A percentile compares a stretch with the other conserved stretches of the same genome.
These are phyloP conservation scores for Tiliacea aurago DNA, from an alignment of 2,888 invertebrate genomes.

Conservation along the genomic window DNA sequence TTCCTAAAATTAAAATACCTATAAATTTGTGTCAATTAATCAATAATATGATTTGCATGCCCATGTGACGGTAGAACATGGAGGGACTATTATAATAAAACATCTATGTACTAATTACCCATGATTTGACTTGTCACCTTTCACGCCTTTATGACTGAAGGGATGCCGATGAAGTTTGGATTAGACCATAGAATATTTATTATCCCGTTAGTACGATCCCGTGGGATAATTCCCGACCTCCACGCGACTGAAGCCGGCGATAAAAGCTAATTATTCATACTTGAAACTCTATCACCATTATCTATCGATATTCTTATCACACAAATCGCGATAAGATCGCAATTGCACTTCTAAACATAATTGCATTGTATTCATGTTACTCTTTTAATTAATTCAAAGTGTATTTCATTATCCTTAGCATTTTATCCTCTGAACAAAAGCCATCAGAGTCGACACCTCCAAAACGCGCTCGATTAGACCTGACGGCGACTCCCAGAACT, in stretches of 20 bases:
- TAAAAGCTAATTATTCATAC: not conserved
- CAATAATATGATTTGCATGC: no score
- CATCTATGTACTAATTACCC: no score
- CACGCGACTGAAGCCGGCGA: not conserved
- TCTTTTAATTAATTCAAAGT: conserved; percentile 1
- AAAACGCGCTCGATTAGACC: conserved; percentile 79
- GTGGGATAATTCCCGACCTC: not conserved
- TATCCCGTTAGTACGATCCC: not conserved
- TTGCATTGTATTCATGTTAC: not conserved
- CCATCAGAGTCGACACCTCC: conserved; percentile 76
- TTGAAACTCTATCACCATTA: not conserved
- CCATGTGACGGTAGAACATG: no score
- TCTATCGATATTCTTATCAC: conserved; percentile 25
- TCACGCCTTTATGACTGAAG: not conserved
- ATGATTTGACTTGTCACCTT: no score
- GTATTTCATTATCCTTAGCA: conserved; percentile 63
- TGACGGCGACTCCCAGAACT: conserved; percentile 71
- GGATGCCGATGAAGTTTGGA: not conserved
- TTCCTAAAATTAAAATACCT: no score
- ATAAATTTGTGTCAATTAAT: no score
- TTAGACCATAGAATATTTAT: not conserved
- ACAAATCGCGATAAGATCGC: conserved; percentile 16
- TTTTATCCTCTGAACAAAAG: conserved; percentile 69
- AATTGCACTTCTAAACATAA: conserved; percentile 14
- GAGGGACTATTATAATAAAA: no score